Conservation (phyloP, 1,140 invertebrate genomes). For the Dufourea novaeangliae region DNA sequence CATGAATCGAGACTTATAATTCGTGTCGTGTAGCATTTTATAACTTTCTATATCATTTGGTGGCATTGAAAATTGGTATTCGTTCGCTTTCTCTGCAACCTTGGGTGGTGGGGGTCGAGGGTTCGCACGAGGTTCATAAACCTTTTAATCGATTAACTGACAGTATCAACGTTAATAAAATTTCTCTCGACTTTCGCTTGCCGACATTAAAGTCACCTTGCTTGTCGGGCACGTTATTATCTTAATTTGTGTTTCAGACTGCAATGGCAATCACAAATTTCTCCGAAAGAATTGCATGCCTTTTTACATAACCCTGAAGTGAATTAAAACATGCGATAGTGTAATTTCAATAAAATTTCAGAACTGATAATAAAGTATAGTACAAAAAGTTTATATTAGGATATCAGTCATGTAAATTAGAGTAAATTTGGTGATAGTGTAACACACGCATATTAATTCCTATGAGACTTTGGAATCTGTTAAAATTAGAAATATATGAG, state of each 20-base stretch:
- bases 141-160: constrained; percentile 9
- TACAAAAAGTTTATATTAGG: background rate
- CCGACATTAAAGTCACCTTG: background rate
- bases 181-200: constrained; percentile 32
- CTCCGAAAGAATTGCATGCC: background rate
- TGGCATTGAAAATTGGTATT: background rate
- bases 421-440: too few species aligned
- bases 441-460: too few species aligned
- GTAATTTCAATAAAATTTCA: background rate
- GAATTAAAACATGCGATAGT: background rate
- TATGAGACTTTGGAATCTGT: too few species aligned
- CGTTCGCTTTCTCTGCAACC: background rate
- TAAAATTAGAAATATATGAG: too few species aligned
- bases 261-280: constrained; percentile 2
- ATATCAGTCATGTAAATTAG: too few species aligned
- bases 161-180: constrained; percentile 21
- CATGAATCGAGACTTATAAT: background rate
- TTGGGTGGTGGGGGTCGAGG: background rate
- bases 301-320: background rate
- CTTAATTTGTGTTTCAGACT: background rate
- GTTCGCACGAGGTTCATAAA: background rate
- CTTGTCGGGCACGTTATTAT: constrained; percentile 2
- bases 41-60: constrained; percentile 21
- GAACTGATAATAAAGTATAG: background rate
- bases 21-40: background rate